Evolutionary conservation across 2,113 vertebrate genomes (phyloP), one percentile per base, ranked within the genome.

Genomic region (Callipepla squamata): DNA sequence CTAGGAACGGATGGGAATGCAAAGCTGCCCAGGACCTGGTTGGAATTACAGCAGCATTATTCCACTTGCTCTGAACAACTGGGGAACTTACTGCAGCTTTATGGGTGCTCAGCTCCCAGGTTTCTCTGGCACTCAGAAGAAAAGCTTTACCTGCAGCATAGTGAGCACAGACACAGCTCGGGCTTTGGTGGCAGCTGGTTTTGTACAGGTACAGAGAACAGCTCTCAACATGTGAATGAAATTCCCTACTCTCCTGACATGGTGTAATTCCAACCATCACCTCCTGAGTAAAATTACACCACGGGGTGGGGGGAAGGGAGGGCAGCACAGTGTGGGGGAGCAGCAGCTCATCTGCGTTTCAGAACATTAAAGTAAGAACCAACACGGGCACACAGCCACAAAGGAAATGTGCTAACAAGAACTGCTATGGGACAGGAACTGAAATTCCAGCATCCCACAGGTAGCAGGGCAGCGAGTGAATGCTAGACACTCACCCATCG

Each of bases 221-320:
- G 7, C 69, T 26, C 3, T 32, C 18, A 9, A 19, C 53, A 22
- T 0, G 53, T 21, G 70, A 91, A 66, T 13, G 79, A 65, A 92
- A 85, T 4, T 42, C 75, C 75, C 78, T 17, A 87, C 85, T 82
- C 87, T 23, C 91, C 85, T 30, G 63, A 44, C 36, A 58, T 1
- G 6, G 19, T 73, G 2, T n/a, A 61, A 93, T 91, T 80, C 23
- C 77, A 95, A 82, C 85, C 59, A 61, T 83, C 81, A 83, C 23
- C 55, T 80, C 81, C 20, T n/a, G 3, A 85, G 59, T 18, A n/a
- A 51, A 91, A 79, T 32, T 9, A 68, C 22, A 72, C 8, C 8
- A 25, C 8, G 2, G 66, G 66, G 40, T 40, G 40, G 32, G 90
- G n/a, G 9, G 55, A 63, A n/a, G 53, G 51, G 68, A 83, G 34